These are phyloP conservation scores for Gephyroberyx darwinii DNA, from an alignment of 2,797 vertebrate genomes.

Conservation along the genomic window DNA sequence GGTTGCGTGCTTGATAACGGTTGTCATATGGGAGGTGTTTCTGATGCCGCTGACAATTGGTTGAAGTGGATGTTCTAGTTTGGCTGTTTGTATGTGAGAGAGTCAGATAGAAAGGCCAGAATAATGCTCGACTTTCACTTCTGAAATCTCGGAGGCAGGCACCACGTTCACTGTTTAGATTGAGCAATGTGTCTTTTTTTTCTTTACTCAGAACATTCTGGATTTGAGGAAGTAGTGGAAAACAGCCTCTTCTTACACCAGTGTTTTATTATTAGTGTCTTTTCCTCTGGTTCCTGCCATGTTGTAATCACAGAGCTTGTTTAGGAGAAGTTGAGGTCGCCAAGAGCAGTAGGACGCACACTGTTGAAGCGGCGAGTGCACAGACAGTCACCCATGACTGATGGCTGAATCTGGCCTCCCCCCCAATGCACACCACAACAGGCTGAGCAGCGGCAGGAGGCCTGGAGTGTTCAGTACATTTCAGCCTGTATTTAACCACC, in stretches of 20 bases:
- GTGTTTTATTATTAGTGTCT: conserved; percentile 27
- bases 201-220: conserved; percentile 13
- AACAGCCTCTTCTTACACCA: conserved; percentile 19
- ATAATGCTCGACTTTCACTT: conserved; percentile 28
- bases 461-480: conserved; percentile 30
- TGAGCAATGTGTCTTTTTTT: conserved; percentile 31
- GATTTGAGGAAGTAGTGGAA: conserved; percentile 59
- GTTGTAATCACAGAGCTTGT: conserved; percentile 53
- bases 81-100: conserved; percentile 43
- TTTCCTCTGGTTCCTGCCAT: conserved; percentile 58
- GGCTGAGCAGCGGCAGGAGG: conserved; percentile 14
- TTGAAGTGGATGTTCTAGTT: conserved; percentile 62
- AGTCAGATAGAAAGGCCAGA: conserved; percentile 30
- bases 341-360: conserved; percentile 12
- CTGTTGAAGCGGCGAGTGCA: conserved; percentile 24
- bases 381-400: conserved; percentile 30
- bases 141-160: conserved; percentile 35
- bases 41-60: conserved; percentile 39
- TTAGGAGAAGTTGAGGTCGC: conserved; percentile 50
- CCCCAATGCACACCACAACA: conserved; percentile 26
- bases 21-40: conserved; percentile 36
- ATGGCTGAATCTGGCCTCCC: conserved; percentile 17
- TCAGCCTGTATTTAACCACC: conserved; percentile 33
- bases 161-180: not conserved
- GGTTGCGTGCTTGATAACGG: conserved; percentile 32